phyloP scores from a whole-genome alignment of 1,140 invertebrate genomes.

The Hetaerina americana region DNA sequence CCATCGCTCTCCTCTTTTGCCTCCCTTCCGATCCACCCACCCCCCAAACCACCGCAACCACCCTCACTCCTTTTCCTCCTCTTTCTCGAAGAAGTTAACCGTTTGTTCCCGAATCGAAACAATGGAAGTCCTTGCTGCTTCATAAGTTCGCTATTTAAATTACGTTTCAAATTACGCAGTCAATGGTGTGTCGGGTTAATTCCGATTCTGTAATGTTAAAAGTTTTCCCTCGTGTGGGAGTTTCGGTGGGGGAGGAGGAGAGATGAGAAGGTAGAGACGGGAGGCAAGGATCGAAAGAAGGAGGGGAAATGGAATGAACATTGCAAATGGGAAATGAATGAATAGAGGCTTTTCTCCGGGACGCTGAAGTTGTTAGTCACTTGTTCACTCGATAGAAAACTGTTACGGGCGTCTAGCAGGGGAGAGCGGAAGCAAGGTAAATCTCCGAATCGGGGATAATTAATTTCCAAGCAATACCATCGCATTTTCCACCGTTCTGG shows the following conservation, averaged over 20 bases:
- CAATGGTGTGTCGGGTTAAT: background rate
- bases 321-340: background rate
- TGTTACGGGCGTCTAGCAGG: too few relatives aligned
- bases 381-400: background rate
- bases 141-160: background rate
- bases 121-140: background rate
- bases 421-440: too few relatives aligned
- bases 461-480: too few relatives aligned
- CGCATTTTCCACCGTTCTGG: too few relatives aligned
- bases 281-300: too few relatives aligned
- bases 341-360: background rate
- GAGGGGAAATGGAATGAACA: background rate
- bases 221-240: background rate
- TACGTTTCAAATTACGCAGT: background rate
- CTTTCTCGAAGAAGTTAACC: background rate
- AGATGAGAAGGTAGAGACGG: too few relatives aligned
- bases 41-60: background rate
- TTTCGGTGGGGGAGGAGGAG: too few relatives aligned
- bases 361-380: background rate
- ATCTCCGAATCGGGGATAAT: too few relatives aligned
- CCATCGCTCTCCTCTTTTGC: background rate
- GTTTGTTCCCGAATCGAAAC: background rate
- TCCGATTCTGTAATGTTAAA: background rate
- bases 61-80: background rate
- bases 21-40: background rate